Percentiles rank a stretch among this genome's conserved stretches.
Conservation (phyloP, 2,888 invertebrate genomes). For the Cataglyphis albicans region DNA sequence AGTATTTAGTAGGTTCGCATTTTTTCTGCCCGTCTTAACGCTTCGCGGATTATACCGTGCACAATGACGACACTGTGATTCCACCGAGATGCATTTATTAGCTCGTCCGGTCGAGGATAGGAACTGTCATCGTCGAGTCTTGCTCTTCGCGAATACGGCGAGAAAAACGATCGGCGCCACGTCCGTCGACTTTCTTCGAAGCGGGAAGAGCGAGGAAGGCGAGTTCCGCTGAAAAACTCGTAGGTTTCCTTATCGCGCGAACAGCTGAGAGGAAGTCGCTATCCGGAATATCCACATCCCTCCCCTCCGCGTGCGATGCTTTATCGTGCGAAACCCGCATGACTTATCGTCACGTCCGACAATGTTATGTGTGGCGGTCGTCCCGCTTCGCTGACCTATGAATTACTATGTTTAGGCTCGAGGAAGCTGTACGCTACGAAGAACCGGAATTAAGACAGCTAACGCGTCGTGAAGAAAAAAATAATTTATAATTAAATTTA, state of each 20-base stretch:
- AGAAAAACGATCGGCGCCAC: conserved; percentile 64
- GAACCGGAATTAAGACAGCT: background rate
- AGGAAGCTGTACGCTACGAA: background rate
- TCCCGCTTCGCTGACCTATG: conserved; percentile 21
- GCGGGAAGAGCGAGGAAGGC: conserved; percentile 66
- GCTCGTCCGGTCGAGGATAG: conserved; percentile 10
- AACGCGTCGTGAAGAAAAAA: background rate
- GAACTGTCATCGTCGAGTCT: conserved; percentile 44
- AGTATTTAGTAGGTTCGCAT: background rate
- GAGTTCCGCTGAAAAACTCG: conserved; percentile 72
- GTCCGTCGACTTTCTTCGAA: conserved; percentile 69
- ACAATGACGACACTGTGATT: conserved; percentile 28
- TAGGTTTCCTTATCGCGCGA: conserved; percentile 74
- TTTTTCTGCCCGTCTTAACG: background rate
- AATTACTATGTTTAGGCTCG: background rate
- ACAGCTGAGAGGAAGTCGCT: conserved; percentile 78
- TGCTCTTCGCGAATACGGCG: conserved; percentile 24
- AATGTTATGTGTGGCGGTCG: conserved; percentile 8
- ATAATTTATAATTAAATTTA: background rate
- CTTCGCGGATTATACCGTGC: conserved; percentile 9
- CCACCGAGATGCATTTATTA: conserved; percentile 23
- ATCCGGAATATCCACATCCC: conserved; percentile 74
- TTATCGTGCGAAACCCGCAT: conserved; percentile 62
- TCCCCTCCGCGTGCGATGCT: conserved; percentile 48
- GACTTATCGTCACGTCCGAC: conserved; percentile 56